A percentile compares a stretch with the other conserved stretches of the same genome.
These are phyloP conservation scores for Hemitrygon akajei DNA, from an alignment of 2,797 vertebrate genomes.

Conservation along the genomic window DNA sequence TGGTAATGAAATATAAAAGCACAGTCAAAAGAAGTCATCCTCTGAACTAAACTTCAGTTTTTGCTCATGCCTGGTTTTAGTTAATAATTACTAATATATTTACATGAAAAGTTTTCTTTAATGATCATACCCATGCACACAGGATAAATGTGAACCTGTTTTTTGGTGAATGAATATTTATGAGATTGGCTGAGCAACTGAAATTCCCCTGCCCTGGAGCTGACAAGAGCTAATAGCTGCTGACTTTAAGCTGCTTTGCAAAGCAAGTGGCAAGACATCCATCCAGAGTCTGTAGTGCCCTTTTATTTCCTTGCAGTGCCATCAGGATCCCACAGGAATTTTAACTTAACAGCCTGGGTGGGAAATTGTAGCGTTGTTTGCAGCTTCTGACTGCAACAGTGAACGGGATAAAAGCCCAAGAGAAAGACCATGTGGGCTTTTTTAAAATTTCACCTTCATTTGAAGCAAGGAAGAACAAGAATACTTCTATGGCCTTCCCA, in stretches of 20 bases:
- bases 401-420: not conserved
- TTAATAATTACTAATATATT: not conserved
- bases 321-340: not conserved
- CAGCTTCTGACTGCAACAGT: not conserved
- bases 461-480: not conserved
- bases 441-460: not conserved
- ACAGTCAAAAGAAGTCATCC: not conserved
- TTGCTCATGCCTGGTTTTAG: not conserved
- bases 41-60: not conserved
- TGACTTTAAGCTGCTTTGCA: not conserved
- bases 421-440: not conserved
- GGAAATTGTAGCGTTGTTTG: not conserved
- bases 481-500: not conserved
- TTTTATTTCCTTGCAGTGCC: not conserved
- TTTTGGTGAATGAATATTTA: not conserved
- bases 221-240: not conserved
- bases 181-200: not conserved
- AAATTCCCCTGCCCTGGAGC: not conserved
- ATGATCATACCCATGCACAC: not conserved
- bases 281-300: too few species aligned
- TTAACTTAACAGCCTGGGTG: not conserved
- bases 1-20: not conserved
- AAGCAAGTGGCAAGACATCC: not conserved
- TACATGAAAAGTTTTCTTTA: not conserved
- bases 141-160: not conserved